Conservation (phyloP, 1,140 invertebrate genomes). For the Macrocentrus cingulum region DNA sequence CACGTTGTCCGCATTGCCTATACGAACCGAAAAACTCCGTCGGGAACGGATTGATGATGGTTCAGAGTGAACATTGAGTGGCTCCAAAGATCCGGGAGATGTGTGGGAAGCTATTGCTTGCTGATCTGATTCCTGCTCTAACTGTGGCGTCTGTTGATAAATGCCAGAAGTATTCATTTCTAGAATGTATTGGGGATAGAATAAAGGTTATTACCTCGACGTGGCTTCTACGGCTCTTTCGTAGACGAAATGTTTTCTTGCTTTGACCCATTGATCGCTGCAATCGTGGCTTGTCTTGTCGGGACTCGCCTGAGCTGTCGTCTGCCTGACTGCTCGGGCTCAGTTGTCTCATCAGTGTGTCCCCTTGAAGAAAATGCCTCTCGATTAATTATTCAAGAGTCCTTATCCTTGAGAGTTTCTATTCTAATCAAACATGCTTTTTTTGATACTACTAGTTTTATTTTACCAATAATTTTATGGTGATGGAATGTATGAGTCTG, state of each 20-base stretch:
- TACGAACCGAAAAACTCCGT: constrained; percentile 34
- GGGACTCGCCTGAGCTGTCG: constrained; percentile 66
- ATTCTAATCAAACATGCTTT: too few species aligned
- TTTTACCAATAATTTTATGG: too few species aligned
- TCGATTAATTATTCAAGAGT: constrained; percentile 37
- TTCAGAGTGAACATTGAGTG: constrained; percentile 42
- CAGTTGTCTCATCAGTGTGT: constrained; percentile 71
- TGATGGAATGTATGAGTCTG: too few species aligned
- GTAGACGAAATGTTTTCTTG: constrained; percentile 87
- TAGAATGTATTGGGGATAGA: too few species aligned
- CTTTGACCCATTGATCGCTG: constrained; percentile 92
- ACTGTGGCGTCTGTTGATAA: too few species aligned
- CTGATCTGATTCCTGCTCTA: constrained; percentile 36
- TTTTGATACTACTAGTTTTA: too few species aligned
- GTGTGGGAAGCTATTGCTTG: constrained; percentile 35
- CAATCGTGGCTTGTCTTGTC: constrained; percentile 72
- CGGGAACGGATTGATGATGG: constrained; percentile 39
- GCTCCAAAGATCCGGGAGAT: constrained; percentile 41
- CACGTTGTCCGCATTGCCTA: constrained; percentile 35
- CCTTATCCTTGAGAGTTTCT: background rate
- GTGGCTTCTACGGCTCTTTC: constrained; percentile 71
- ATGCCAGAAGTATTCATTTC: too few species aligned
- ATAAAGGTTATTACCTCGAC: constrained; percentile 60
- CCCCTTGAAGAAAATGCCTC: too few species aligned
- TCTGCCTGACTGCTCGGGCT: constrained; percentile 73